Percentiles rank a stretch among this genome's conserved stretches.
phyloP scores from a whole-genome alignment of 2,797 vertebrate species.

The Squalus acanthias region DNA sequence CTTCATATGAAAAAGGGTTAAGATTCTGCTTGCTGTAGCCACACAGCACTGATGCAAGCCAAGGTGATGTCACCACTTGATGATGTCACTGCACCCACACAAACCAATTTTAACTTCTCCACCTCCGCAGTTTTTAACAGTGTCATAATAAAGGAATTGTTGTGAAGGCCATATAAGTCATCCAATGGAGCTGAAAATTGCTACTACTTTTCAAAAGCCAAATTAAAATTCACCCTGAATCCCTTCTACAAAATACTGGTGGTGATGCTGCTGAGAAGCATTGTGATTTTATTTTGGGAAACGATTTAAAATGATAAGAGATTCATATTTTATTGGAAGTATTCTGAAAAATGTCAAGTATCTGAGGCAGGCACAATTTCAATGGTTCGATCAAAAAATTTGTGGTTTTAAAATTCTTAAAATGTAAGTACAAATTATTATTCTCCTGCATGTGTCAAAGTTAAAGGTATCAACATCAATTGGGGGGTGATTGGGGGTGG shows the following conservation, averaged over 20 bases:
- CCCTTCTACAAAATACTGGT: neutral
- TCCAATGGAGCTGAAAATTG: conserved; percentile 7
- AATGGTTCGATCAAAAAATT: neutral
- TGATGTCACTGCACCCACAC: conserved; percentile 38
- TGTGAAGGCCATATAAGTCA: conserved; percentile 10
- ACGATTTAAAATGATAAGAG: neutral
- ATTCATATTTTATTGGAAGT: neutral
- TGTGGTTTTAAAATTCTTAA: neutral
- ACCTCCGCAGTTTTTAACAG: conserved; percentile 27
- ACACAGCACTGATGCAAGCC: conserved; percentile 19
- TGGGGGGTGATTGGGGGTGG: too few relatives aligned
- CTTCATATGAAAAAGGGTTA: neutral
- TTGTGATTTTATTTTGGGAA: neutral
- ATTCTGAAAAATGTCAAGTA: neutral
- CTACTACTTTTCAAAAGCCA: neutral
- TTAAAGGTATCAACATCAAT: neutral
- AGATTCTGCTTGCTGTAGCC: neutral
- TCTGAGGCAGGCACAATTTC: neutral
- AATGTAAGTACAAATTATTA: neutral
- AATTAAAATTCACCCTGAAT: neutral
- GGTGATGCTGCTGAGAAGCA: neutral
- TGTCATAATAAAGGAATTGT: conserved; percentile 26
- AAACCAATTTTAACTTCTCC: conserved; percentile 37
- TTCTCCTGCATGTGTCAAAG: neutral
- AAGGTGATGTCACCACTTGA: conserved; percentile 15